A percentile compares a stretch with the other conserved stretches of the same genome.
Evolutionary conservation across 2,888 invertebrate species (phyloP).

Genomic region (Synanthedon andrenaeformis): DNA sequence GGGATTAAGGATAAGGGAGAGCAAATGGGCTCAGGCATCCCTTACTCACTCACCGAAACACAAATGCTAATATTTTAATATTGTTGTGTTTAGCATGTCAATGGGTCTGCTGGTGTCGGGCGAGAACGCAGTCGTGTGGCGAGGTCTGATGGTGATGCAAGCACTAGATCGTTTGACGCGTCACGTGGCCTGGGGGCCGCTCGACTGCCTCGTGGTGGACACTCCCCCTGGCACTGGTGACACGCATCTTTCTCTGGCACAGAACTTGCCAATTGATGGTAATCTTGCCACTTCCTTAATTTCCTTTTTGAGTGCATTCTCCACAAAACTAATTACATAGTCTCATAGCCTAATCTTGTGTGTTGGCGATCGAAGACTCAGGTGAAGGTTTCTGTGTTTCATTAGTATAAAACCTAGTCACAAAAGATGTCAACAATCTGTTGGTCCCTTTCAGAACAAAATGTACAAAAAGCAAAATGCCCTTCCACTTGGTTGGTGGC

Average conservation of each 20-base stretch:
- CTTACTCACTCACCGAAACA: no score
- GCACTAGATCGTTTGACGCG: constrained; percentile 87
- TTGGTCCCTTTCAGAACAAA: no score
- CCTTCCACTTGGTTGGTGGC: no score
- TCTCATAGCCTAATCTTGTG: no score
- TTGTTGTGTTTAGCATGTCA: constrained; percentile 78
- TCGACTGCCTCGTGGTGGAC: constrained; percentile 91
- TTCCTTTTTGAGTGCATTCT: neutral
- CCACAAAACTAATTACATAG: neutral
- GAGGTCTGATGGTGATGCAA: constrained; percentile 97
- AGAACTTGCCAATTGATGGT: constrained; percentile 89
- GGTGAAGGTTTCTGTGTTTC: no score
- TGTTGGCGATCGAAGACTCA: no score
- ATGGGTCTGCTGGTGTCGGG: constrained; percentile 93
- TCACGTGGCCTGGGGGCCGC: constrained; percentile 88
- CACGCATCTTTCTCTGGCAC: constrained; percentile 90
- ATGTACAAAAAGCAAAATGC: no score
- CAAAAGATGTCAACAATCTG: no score
- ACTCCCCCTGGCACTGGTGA: constrained; percentile 98
- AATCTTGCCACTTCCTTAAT: neutral
- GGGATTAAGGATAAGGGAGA: no score
- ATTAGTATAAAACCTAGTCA: no score
- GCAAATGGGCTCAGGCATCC: no score
- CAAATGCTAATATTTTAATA: no score
- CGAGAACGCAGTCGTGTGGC: constrained; percentile 90